phyloP scores from a whole-genome alignment of 2,113 vertebrate genomes.

The Xiphophorus hellerii region DNA sequence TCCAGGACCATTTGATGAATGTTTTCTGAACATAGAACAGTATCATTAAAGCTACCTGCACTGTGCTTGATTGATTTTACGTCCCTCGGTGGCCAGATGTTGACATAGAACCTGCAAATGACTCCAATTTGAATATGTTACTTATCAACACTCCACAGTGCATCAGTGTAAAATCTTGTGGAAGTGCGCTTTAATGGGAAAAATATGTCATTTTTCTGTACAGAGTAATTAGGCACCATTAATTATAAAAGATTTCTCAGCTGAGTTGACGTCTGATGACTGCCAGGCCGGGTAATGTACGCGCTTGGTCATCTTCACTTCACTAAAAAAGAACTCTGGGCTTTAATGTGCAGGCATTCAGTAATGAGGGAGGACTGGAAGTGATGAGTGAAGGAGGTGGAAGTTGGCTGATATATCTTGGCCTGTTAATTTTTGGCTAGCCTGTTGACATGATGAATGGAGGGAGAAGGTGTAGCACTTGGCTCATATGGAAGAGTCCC shows the following conservation, averaged over 20 bases:
- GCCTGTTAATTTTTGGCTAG: not conserved
- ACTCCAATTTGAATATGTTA: constrained; percentile 74
- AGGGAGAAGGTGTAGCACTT: not conserved
- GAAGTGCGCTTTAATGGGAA: constrained; percentile 65
- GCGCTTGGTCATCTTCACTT: constrained; percentile 20
- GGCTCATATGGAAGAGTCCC: not conserved
- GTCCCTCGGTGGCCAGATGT: constrained; percentile 65
- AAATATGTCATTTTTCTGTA: constrained; percentile 73
- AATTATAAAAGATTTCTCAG: constrained; percentile 74
- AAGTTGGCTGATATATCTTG: constrained; percentile 2
- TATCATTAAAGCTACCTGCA: constrained; percentile 64
- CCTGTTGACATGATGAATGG: not conserved
- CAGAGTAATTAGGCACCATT: constrained; percentile 74
- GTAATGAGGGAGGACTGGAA: not conserved
- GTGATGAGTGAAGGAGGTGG: not conserved
- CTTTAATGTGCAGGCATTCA: constrained; percentile 5
- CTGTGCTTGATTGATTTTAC: constrained; percentile 71
- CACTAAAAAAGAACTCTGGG: not conserved
- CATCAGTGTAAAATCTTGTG: constrained; percentile 59
- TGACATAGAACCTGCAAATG: constrained; percentile 76
- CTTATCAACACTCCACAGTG: constrained; percentile 76
- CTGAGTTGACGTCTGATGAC: constrained; percentile 49
- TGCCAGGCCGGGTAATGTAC: constrained; percentile 59
- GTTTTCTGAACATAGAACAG: constrained; percentile 57
- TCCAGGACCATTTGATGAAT: constrained; percentile 54